Conservation (phyloP, 1,140 invertebrate species). For the Drosophila saltans region DNA sequence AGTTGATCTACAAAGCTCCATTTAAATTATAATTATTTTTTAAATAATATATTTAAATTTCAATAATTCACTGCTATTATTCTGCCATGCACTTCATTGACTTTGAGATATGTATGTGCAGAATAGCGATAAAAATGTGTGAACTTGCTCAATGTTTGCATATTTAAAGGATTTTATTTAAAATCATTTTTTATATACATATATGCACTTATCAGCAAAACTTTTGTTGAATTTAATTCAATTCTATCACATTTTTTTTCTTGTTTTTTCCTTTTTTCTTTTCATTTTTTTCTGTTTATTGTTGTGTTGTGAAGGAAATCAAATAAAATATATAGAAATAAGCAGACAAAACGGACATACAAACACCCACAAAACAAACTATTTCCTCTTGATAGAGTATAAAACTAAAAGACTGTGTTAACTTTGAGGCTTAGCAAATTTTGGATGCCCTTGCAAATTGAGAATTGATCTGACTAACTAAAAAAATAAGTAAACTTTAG, state of each 20-base stretch:
- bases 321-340: conserved; percentile 61
- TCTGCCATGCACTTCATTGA: neutral
- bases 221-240: conserved; percentile 17
- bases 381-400: conserved; percentile 23
- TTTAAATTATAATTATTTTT: neutral
- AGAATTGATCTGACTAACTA: too few relatives aligned
- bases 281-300: conserved; percentile 42
- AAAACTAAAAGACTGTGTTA: neutral
- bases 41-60: neutral
- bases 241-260: neutral
- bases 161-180: conserved; percentile 25
- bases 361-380: conserved; percentile 37
- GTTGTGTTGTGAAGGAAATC: conserved; percentile 32
- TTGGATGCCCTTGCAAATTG: neutral
- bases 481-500: too few relatives aligned
- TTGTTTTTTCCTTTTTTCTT: conserved; percentile 10
- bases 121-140: neutral
- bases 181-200: conserved; percentile 5
- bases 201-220: conserved; percentile 5
- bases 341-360: conserved; percentile 55
- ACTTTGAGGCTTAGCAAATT: neutral
- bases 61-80: neutral
- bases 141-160: conserved; percentile 33
- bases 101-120: conserved; percentile 1
- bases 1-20: neutral